A percentile compares a stretch with the other conserved stretches of the same genome.
phyloP scores from a whole-genome alignment of 2,113 vertebrate genomes.

The Amphilophus citrinellus region DNA sequence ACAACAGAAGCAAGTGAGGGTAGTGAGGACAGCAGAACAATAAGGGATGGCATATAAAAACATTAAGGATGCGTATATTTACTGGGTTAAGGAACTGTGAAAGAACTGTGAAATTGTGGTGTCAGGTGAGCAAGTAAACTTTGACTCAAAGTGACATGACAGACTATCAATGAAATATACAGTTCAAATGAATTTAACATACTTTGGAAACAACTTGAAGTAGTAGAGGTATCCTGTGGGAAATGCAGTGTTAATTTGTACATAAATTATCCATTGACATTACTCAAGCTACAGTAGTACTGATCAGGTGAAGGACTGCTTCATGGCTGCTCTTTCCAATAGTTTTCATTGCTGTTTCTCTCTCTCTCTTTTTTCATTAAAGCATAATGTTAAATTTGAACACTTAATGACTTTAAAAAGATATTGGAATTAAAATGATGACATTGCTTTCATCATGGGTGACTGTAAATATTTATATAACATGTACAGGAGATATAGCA shows the following conservation, averaged over 20 bases:
- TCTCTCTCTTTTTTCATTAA: not conserved
- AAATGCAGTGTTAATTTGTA: not conserved
- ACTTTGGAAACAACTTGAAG: not conserved
- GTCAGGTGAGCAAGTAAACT: constrained; percentile 9
- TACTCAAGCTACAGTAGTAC: not conserved
- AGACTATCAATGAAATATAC: not conserved
- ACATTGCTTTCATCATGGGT: constrained; percentile 78
- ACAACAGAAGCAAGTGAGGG: constrained; percentile 12
- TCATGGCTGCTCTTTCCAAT: not conserved
- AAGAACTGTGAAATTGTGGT: constrained; percentile 20
- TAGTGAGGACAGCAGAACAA: constrained; percentile 33
- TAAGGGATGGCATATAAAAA: not conserved
- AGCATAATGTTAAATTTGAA: not conserved
- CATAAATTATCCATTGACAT: not conserved
- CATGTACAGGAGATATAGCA: constrained; percentile 79
- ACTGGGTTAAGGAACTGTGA: not conserved
- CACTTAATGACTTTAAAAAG: not conserved
- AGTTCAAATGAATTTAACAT: not conserved
- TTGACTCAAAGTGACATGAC: not conserved
- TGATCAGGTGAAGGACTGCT: not conserved
- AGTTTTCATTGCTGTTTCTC: not conserved
- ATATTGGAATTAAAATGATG: not conserved
- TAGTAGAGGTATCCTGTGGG: not conserved
- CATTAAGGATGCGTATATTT: constrained; percentile 3
- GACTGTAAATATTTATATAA: constrained; percentile 82